A percentile compares a stretch with the other conserved stretches of the same genome.
Evolutionary conservation across 2,113 vertebrate genomes (phyloP).

Genomic region (Gadus chalcogrammus): DNA sequence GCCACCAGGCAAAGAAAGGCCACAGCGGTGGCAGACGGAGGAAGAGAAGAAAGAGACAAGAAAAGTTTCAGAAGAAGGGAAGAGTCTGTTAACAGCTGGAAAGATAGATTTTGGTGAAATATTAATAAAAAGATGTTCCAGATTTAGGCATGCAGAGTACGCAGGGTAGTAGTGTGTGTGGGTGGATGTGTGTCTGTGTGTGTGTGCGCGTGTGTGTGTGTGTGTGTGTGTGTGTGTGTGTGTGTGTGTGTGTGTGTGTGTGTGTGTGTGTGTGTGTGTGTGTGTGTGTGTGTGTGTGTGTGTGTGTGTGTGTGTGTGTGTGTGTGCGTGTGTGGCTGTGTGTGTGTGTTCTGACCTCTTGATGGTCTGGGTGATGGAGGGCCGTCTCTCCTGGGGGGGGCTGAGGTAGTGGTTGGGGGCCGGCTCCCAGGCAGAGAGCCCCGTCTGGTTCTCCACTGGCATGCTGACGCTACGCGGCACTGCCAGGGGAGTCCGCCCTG

Average conservation of each 20-base stretch:
- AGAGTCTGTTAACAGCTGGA: neutral
- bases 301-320: too few species aligned
- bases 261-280: too few species aligned
- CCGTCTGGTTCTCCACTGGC: constrained; percentile 78
- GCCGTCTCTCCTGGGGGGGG: constrained; percentile 76
- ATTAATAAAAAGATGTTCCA: neutral
- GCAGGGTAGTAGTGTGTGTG: too few species aligned
- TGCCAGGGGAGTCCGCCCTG: constrained; percentile 53
- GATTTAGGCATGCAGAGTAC: neutral
- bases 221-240: too few species aligned
- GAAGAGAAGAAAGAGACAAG: constrained; percentile 21
- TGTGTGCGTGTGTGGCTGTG: constrained; percentile 1
- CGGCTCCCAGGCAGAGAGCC: constrained; percentile 54
- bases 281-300: too few species aligned
- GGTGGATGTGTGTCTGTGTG: neutral
- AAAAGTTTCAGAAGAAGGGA: neutral
- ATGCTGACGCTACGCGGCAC: constrained; percentile 89
- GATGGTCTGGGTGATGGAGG: constrained; percentile 92
- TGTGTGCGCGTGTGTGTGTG: constrained; percentile 11
- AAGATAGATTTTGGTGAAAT: too few species aligned
- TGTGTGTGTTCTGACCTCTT: constrained; percentile 74
- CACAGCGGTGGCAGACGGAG: neutral
- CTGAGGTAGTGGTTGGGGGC: constrained; percentile 72
- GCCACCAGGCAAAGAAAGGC: neutral
- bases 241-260: too few species aligned